Conservation (phyloP, 1,140 invertebrate species). For the Rhynchophorus ferrugineus region DNA sequence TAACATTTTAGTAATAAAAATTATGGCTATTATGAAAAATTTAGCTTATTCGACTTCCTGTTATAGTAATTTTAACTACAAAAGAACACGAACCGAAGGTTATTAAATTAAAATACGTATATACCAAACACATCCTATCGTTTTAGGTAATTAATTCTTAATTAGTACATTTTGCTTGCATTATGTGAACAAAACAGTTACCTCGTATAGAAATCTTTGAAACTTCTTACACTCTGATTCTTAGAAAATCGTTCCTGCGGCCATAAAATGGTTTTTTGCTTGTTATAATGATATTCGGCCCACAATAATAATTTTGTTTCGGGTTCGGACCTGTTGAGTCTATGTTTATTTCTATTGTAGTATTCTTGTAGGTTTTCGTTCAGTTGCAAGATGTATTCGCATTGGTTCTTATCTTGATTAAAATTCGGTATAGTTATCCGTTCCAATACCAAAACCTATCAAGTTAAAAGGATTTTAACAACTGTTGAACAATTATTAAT, state of each 20-base stretch:
- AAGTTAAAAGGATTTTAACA: no score
- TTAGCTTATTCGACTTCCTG: no score
- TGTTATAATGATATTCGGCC: conserved; percentile 26
- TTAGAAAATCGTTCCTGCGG: conserved; percentile 3
- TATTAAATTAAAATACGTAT: no score
- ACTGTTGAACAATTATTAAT: no score
- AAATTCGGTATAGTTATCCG: neutral
- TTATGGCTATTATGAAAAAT: no score
- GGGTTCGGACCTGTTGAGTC: neutral
- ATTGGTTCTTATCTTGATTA: neutral
- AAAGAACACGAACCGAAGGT: no score
- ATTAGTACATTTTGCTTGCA: neutral
- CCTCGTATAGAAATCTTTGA: conserved; percentile 11
- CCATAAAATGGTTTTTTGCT: conserved; percentile 19
- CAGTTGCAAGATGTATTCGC: conserved; percentile 11
- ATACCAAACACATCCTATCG: no score
- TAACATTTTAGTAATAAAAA: no score
- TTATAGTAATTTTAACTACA: no score
- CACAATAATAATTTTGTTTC: conserved; percentile 22
- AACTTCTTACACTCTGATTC: neutral
- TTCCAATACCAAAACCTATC: neutral
- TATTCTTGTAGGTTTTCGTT: conserved; percentile 3
- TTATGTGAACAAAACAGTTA: no score
- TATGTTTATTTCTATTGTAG: neutral
- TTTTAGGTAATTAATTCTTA: no score